A percentile compares a stretch with the other conserved stretches of the same genome.
phyloP scores from a whole-genome alignment of 2,888 invertebrate genomes.

The Apamea epomidion region DNA sequence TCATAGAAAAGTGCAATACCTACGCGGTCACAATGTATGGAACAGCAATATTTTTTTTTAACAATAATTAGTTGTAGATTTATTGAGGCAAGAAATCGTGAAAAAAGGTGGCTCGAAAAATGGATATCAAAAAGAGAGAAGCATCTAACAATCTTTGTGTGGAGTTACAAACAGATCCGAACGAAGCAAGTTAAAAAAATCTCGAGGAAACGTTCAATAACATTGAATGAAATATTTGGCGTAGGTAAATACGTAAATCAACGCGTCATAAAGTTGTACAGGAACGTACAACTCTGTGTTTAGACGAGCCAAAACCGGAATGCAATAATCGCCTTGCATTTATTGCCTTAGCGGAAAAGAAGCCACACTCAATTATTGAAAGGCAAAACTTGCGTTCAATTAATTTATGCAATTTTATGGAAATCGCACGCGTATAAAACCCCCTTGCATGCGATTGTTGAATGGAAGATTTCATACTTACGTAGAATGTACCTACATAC shows the following conservation, averaged over 20 bases:
- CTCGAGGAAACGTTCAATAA: not conserved
- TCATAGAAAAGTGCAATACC: too few relatives aligned
- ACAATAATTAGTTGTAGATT: too few relatives aligned
- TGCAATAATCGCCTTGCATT: not conserved
- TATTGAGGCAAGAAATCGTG: too few relatives aligned
- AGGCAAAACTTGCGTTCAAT: not conserved
- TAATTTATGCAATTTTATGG: not conserved
- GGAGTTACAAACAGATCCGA: not conserved
- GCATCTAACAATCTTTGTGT: not conserved
- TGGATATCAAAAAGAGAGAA: not conserved
- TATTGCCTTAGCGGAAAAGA: not conserved
- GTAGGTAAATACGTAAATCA: not conserved
- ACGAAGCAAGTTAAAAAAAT: not conserved
- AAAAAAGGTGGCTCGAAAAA: not conserved
- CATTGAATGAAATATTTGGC: not conserved
- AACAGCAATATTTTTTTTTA: too few relatives aligned
- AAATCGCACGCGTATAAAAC: not conserved
- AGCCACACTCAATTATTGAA: not conserved
- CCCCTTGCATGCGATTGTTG: not conserved
- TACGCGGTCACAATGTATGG: too few relatives aligned
- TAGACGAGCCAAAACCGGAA: not conserved
- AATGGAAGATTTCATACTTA: not conserved
- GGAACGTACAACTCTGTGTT: not conserved
- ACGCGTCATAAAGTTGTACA: not conserved
- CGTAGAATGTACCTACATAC: not conserved